Evolutionary conservation across 2,888 invertebrate genomes (phyloP).

Genomic region (Amitus sp.): DNA sequence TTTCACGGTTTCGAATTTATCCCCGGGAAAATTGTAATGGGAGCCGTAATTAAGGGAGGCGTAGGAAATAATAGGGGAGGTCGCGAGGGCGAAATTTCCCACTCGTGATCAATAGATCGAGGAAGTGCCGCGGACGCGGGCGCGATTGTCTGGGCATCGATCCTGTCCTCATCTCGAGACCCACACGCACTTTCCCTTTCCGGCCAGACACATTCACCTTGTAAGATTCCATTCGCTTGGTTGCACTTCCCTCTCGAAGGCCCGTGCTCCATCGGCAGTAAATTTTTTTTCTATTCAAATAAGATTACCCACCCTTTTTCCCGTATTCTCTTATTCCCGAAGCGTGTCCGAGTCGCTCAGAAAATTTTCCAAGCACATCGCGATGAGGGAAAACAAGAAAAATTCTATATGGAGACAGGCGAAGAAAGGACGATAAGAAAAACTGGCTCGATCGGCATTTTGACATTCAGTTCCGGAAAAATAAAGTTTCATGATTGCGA

Average conservation of each 20-base stretch:
- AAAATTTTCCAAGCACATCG: not conserved
- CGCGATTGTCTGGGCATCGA: constrained; percentile 52
- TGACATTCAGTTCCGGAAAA: too few species aligned
- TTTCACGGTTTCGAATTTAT: too few species aligned
- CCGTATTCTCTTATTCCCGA: not conserved
- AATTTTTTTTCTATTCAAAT: constrained; percentile 1
- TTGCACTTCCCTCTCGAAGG: constrained; percentile 10
- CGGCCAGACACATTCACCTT: constrained; percentile 25
- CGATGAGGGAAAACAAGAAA: not conserved
- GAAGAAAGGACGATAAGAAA: too few species aligned
- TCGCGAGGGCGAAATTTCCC: constrained; percentile 20
- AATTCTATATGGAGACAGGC: too few species aligned
- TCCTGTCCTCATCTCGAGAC: constrained; percentile 25
- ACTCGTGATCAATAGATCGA: constrained; percentile 51
- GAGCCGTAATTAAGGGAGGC: too few species aligned
- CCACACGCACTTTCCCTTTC: constrained; percentile 21
- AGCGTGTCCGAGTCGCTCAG: not conserved
- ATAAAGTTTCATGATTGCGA: too few species aligned
- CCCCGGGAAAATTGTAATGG: too few species aligned
- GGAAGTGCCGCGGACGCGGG: constrained; percentile 50
- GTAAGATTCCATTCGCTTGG: constrained; percentile 43
- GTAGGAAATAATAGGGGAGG: not conserved
- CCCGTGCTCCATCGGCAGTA: not conserved
- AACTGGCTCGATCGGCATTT: not conserved
- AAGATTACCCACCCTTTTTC: constrained; percentile 1